These are phyloP conservation scores for Druon quercuslanigerum DNA, from an alignment of 1,140 invertebrate genomes.

Conservation along the genomic window DNA sequence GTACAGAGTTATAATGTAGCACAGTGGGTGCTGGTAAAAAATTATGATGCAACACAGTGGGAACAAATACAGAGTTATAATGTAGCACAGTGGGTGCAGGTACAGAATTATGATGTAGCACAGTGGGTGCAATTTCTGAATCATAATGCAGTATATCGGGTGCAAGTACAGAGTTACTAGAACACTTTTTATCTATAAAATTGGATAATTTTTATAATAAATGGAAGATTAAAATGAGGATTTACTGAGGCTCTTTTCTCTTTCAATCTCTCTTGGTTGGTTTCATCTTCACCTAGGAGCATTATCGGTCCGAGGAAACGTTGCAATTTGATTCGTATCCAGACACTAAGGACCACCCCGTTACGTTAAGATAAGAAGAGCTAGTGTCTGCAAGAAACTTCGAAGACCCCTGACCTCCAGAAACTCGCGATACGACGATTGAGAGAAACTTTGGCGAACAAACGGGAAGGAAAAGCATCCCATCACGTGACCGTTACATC, in stretches of 20 bases:
- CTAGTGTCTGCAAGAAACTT: constrained; percentile 57
- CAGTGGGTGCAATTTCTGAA: too few species aligned
- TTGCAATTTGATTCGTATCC: constrained; percentile 56
- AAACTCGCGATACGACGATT: constrained; percentile 55
- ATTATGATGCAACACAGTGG: too few species aligned
- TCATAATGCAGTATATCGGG: too few species aligned
- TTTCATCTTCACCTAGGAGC: not conserved
- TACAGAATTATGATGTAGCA: too few species aligned
- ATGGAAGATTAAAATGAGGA: too few species aligned
- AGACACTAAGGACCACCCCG: constrained; percentile 49
- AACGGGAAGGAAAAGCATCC: constrained; percentile 49
- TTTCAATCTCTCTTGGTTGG: not conserved
- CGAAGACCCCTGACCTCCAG: constrained; percentile 55
- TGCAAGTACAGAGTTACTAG: too few species aligned
- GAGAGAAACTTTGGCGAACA: constrained; percentile 49
- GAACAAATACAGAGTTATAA: too few species aligned
- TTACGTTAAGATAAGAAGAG: constrained; percentile 59
- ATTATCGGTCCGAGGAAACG: constrained; percentile 46
- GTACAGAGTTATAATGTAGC: too few species aligned
- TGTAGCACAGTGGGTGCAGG: too few species aligned
- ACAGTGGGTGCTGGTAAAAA: too few species aligned
- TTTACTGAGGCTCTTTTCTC: not conserved
- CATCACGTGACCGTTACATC: constrained; percentile 55
- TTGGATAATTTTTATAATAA: not conserved
- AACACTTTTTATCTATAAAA: constrained; percentile 3